phyloP scores from a whole-genome alignment of 1,140 invertebrate species.

The Hypsibius dujardini region DNA sequence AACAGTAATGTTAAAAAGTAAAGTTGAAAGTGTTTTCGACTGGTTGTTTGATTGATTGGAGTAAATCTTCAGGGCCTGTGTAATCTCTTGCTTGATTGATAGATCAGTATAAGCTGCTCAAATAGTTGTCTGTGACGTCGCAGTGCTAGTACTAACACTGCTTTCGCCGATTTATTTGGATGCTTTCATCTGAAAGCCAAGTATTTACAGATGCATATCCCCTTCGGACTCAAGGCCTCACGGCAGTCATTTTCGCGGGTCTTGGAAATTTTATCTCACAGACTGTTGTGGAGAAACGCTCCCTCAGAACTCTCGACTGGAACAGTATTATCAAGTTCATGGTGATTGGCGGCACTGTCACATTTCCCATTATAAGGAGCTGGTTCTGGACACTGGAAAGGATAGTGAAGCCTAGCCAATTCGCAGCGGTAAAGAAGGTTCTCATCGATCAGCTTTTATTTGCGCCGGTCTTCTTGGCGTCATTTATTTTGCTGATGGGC shows the following conservation, averaged over 20 bases:
- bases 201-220: slow-evolving; percentile 2
- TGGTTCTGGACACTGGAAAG: slow-evolving; percentile 14
- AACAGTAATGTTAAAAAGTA: no score
- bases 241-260: neutral
- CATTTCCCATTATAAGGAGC: neutral
- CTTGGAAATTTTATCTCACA: slow-evolving; percentile 6
- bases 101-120: no score
- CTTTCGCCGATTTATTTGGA: no score
- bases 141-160: no score
- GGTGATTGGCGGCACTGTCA: neutral
- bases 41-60: no score
- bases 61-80: no score
- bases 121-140: no score
- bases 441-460: slow-evolving; percentile 52
- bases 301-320: neutral
- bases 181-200: no score
- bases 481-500: slow-evolving; percentile 41
- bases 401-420: neutral
- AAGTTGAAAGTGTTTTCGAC: no score
- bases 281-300: neutral
- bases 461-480: slow-evolving; percentile 45
- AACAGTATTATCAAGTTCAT: neutral
- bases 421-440: slow-evolving; percentile 45
- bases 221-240: neutral
- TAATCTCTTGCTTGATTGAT: no score